phyloP scores from a whole-genome alignment of 2,797 vertebrate genomes.

The Ptychobarbus kaznakovi region DNA sequence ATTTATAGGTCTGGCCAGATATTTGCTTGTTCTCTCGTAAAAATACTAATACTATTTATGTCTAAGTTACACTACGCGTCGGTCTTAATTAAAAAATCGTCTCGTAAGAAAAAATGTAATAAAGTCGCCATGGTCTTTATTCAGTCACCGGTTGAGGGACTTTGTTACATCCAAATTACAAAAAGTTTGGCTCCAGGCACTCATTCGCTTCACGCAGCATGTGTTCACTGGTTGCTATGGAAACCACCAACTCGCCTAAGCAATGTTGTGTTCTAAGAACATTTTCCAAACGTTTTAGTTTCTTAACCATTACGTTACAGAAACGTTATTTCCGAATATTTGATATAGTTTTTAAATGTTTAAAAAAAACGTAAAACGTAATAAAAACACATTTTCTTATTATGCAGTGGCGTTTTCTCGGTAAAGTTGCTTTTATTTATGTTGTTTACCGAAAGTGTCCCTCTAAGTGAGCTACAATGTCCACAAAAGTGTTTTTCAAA shows the following conservation, averaged over 20 bases:
- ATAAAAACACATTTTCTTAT: not conserved
- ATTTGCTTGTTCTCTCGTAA: not conserved
- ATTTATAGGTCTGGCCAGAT: not conserved
- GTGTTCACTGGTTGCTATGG: slow-evolving; percentile 50
- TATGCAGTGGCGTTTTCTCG: not conserved
- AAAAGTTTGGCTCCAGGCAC: not conserved
- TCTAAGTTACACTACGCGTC: not conserved
- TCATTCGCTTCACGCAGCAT: not conserved
- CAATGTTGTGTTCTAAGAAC: not conserved
- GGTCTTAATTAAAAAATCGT: not conserved
- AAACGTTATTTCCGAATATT: not conserved
- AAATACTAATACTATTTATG: not conserved
- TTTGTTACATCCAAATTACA: slow-evolving; percentile 12
- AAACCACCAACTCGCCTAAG: not conserved
- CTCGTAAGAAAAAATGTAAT: not conserved
- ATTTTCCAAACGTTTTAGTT: not conserved
- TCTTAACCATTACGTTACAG: not conserved
- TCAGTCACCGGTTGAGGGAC: slow-evolving; percentile 5
- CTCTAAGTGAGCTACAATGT: not conserved
- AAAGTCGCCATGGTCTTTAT: not conserved
- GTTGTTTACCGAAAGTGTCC: not conserved
- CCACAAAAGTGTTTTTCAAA: not conserved
- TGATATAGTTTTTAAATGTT: not conserved
- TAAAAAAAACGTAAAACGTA: not conserved
- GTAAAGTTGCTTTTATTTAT: not conserved